phyloP scores from a whole-genome alignment of 2,113 vertebrate species.

The Mixornis gularis region DNA sequence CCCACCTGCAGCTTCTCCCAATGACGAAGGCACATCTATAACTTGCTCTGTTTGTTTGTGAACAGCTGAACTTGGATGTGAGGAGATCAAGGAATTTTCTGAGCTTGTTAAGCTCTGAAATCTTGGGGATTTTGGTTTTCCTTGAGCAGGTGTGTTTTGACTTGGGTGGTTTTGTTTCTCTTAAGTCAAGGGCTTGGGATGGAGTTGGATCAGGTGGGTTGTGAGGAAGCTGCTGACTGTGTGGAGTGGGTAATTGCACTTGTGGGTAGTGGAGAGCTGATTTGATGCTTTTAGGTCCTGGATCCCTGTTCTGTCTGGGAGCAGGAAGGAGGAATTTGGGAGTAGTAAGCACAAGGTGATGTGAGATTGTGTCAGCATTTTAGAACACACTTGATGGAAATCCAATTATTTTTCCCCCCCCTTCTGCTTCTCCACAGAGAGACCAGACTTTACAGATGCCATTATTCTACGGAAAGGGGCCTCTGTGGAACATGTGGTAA shows the following conservation, averaged over 20 bases:
- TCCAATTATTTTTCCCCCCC: background rate
- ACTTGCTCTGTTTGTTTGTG: background rate
- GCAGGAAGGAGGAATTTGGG: background rate
- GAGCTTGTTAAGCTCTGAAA: background rate
- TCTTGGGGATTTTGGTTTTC: background rate
- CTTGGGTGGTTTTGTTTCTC: background rate
- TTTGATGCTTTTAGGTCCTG: background rate
- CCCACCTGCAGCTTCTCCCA: background rate
- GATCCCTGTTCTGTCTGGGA: background rate
- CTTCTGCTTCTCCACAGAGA: slow-evolving; percentile 72
- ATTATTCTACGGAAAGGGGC: slow-evolving; percentile 95
- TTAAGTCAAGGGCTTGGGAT: background rate
- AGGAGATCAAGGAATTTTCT: background rate
- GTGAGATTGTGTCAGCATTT: background rate
- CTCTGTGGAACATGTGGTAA: slow-evolving; percentile 93
- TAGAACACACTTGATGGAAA: background rate
- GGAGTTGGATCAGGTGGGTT: background rate
- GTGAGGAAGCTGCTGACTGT: background rate
- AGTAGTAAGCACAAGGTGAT: background rate
- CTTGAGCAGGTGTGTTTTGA: background rate
- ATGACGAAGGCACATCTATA: accelerated
- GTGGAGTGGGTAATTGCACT: background rate
- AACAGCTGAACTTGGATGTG: background rate
- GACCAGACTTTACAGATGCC: slow-evolving; percentile 92
- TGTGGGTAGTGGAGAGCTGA: background rate